Evolutionary conservation across 2,113 vertebrate genomes (phyloP), one percentile per base, ranked within the genome.

Genomic region (Sebastes schlegelii): DNA sequence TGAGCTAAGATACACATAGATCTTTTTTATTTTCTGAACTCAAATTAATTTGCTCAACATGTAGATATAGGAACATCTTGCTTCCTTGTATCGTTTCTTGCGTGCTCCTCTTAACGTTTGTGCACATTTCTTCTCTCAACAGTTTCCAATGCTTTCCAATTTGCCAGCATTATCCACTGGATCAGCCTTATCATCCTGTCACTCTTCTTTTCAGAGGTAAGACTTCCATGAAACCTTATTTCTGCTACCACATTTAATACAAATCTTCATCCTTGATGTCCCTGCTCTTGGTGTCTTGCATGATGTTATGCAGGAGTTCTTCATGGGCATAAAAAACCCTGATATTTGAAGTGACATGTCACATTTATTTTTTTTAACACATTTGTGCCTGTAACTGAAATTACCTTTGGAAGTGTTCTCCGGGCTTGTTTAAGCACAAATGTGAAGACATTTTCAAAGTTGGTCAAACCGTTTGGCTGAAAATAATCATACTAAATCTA

Each of bases 171-270:
- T 84, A 97, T 99, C 93, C 98, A 99, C 93, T 99, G 98, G 98
- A 97, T 99, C 96, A 99, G 98, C 90, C 96, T 99, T 86, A 95
- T 97, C 93, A 98, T 99, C 89, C 96, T 99, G 42, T 99, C 97
- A 14, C 92, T 98, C 90, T 99, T 99, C 96, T 99, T 99, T 95
- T 97, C 98, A 77, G 98, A 99, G 98, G 98, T 99, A 93, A 94
- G 96, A 34, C 13, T 42, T 34, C 52, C 2, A 55, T 23, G 23
- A 57, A 69, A 74, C 10, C 2, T 16, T 57, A 45, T 52, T 74
- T 60, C 12, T 54, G 4, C 2, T 65, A 8, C 11, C 34, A 67
- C 14, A 12, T 10, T 48, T 54, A 21, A 49, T 58, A 67, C 4
- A 21, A 75, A n/a, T 42, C 8, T 40, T 34, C 34, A 34, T 34